Base-by-base conservation (phyloP, 2,888 invertebrate genomes). In the Tillus elongatus region DNA sequence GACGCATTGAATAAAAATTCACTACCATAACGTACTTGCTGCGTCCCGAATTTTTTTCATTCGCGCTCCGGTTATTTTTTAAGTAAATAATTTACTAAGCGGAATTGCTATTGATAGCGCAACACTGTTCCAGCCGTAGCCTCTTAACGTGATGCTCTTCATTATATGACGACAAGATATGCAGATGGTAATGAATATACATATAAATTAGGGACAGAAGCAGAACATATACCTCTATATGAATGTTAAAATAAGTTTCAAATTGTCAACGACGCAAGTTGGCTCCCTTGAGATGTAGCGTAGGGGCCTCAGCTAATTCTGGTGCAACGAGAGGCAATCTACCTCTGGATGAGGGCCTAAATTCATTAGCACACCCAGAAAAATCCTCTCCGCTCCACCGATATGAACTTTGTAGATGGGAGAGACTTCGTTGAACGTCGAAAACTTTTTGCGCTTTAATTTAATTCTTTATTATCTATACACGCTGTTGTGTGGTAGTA, bases 231-330 rank as follows among this genome's bases (percentile, higher is more conserved):
- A 60, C 60, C 61, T 64, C 61, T 64, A 64, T 68, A 69, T 69
- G 68, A 69, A 69, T 69, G 68, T 67, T 68, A 67, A 68, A 69
- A 69, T 69, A 69, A 68, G 66, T 67, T 68, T 66, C 63, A 68
- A 69, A 68, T 69, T 69, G 68, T 69, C 68, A 67, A 64, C 66
- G 66, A 65, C 66, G 61, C 62, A 64, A 67, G 60, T 68, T 61
- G 49, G 46, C 47, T 64, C 67, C 65, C 30, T 11, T 8, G 30
- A 11, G 30, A 29, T 29, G 9, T 8, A 29, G 8, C 6, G 8
- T 15, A 39, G 47, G 49, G n/a, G n/a, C n/a, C n/a, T n/a, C n/a
- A n/a, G 49, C 52, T 55, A 54, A 54, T 54, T 55, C 51, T 50
- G 44, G 40, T 53, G 54, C 51, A 54, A 50, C 49, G 50, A 44